A percentile compares a stretch with the other conserved stretches of the same genome.
phyloP scores from a whole-genome alignment of 1,140 invertebrate species.

The Drosophila mayri region DNA sequence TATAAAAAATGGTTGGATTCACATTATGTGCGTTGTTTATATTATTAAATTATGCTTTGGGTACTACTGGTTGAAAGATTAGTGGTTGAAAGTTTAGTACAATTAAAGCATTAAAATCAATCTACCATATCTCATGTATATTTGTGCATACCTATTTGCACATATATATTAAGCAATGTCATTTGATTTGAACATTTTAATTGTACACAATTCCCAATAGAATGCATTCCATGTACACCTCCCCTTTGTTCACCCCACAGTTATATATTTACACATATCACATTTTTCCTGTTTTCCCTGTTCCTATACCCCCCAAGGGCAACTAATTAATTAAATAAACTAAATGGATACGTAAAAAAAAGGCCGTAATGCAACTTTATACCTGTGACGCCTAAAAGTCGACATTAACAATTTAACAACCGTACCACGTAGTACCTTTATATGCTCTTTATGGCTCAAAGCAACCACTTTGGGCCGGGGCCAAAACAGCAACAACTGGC shows the following conservation, averaged over 20 bases:
- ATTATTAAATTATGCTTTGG: too few relatives aligned
- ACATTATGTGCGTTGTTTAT: too few relatives aligned
- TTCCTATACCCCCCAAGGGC: conserved; percentile 1
- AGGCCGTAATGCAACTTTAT: conserved; percentile 7
- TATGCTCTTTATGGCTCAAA: conserved; percentile 29
- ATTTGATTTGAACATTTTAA: not conserved
- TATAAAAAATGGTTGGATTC: too few relatives aligned
- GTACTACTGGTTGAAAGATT: too few relatives aligned
- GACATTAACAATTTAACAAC: conserved; percentile 61
- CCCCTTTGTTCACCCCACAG: not conserved
- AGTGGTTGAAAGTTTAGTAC: not conserved
- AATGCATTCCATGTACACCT: not conserved
- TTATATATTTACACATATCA: too few relatives aligned
- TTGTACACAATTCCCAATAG: not conserved
- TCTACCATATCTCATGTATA: not conserved
- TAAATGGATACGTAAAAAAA: conserved; percentile 13
- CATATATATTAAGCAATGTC: not conserved
- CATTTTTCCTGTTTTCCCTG: not conserved
- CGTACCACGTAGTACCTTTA: conserved; percentile 2
- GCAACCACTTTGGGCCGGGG: conserved; percentile 1
- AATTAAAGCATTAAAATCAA: not conserved
- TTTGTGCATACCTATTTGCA: not conserved
- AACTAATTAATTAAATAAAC: conserved; percentile 63
- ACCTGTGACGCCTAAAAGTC: conserved; percentile 54
- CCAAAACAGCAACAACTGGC: conserved; percentile 11